phyloP scores from a whole-genome alignment of 2,888 invertebrate species.

The Aproaerema taeniolella region DNA sequence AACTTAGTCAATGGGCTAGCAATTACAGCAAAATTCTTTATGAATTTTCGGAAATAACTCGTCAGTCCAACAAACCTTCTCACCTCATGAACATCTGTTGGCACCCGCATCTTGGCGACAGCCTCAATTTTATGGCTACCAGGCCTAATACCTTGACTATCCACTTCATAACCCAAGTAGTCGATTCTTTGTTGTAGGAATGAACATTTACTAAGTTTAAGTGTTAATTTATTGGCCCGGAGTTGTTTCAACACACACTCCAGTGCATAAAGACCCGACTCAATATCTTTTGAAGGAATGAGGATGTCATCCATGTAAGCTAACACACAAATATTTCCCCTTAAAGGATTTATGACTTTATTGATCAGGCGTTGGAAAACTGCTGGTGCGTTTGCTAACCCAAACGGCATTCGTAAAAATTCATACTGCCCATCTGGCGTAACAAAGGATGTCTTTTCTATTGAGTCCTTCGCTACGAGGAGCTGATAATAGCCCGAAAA shows the following conservation, averaged over 20 bases:
- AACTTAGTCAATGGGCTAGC: slow-evolving; percentile 6
- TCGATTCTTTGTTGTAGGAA: slow-evolving; percentile 8
- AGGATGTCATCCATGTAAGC: slow-evolving; percentile 16
- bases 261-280: slow-evolving; percentile 7
- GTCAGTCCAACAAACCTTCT: slow-evolving; percentile 10
- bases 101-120: not conserved
- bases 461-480: slow-evolving; percentile 4
- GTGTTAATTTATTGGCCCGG: slow-evolving; percentile 6
- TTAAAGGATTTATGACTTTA: not conserved
- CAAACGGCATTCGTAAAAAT: slow-evolving; percentile 21
- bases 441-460: slow-evolving; percentile 15
- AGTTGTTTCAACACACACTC: slow-evolving; percentile 9
- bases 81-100: slow-evolving; percentile 3
- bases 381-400: slow-evolving; percentile 19
- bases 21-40: slow-evolving; percentile 7
- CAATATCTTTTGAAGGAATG: slow-evolving; percentile 10
- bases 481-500: slow-evolving; percentile 13
- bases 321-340: not conserved
- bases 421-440: slow-evolving; percentile 17
- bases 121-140: slow-evolving; percentile 4
- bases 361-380: slow-evolving; percentile 16
- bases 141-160: slow-evolving; percentile 3
- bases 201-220: too few relatives aligned
- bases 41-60: slow-evolving; percentile 13
- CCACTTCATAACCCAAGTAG: slow-evolving; percentile 10